A percentile compares a stretch with the other conserved stretches of the same genome.
Conservation (phyloP, 2,797 vertebrate genomes). For the Arnoldichthys spilopterus region DNA sequence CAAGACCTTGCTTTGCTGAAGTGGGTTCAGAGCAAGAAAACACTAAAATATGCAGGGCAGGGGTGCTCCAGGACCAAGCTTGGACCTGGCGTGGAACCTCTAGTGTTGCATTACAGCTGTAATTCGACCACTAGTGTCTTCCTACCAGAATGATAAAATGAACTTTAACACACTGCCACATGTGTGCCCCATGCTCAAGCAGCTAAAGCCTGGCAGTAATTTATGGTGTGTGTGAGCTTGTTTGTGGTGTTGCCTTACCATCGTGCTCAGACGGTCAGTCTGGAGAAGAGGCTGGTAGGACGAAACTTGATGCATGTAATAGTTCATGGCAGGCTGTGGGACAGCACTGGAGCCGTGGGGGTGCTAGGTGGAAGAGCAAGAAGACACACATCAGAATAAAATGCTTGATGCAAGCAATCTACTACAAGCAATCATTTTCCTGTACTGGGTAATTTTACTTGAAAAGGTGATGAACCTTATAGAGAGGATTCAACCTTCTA, state of each 20-base stretch:
- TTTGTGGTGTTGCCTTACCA: slow-evolving; percentile 81
- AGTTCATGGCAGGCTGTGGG: slow-evolving; percentile 84
- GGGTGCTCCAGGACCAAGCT: too few relatives aligned
- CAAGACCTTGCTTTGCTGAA: too few relatives aligned
- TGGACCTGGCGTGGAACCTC: not conserved
- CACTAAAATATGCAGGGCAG: too few relatives aligned
- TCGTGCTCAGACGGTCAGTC: slow-evolving; percentile 76
- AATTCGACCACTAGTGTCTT: not conserved
- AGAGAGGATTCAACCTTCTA: too few relatives aligned
- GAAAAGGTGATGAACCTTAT: too few relatives aligned
- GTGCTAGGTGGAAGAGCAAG: slow-evolving; percentile 1
- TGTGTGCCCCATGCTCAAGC: slow-evolving; percentile 65
- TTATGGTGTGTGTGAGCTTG: slow-evolving; percentile 65
- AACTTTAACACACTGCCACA: slow-evolving; percentile 37
- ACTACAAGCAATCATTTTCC: too few relatives aligned
- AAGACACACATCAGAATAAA: not conserved
- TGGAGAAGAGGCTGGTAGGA: slow-evolving; percentile 79
- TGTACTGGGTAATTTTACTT: too few relatives aligned
- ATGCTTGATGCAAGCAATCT: too few relatives aligned
- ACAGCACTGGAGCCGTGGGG: slow-evolving; percentile 28
- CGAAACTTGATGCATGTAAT: slow-evolving; percentile 87
- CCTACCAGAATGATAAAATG: slow-evolving; percentile 58
- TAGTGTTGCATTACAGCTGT: not conserved
- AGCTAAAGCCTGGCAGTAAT: slow-evolving; percentile 71
- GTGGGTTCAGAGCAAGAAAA: too few relatives aligned